phyloP scores from a whole-genome alignment of 2,113 vertebrate species.

The Perccottus glenii region DNA sequence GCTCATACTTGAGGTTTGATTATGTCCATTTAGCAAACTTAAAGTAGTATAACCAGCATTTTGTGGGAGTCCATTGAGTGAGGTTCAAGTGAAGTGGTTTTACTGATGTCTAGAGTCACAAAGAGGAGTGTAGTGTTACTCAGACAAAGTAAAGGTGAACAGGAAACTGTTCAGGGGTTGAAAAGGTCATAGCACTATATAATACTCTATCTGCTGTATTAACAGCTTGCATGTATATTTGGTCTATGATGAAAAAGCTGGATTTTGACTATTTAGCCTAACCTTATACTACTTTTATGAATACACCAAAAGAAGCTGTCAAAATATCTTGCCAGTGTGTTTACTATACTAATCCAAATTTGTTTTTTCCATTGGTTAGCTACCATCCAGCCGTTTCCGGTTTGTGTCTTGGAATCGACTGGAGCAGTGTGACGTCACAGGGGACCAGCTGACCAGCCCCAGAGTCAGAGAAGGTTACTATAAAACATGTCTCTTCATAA shows the following conservation, averaged over 20 bases:
- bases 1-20: too few relatives aligned
- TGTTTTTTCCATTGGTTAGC: slow-evolving; percentile 67
- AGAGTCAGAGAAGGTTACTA: slow-evolving; percentile 90
- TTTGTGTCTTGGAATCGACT: slow-evolving; percentile 86
- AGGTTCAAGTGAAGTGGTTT: slow-evolving; percentile 10
- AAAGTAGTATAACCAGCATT: slow-evolving; percentile 5
- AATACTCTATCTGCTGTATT: too few relatives aligned
- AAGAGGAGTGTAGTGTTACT: slow-evolving; percentile 47
- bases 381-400: slow-evolving; percentile 88
- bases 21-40: too few relatives aligned
- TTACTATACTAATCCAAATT: not conserved
- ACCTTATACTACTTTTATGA: not conserved
- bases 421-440: slow-evolving; percentile 84
- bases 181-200: slow-evolving; percentile 22
- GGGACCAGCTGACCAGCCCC: slow-evolving; percentile 89
- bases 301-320: not conserved
- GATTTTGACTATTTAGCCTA: not conserved
- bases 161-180: slow-evolving; percentile 18
- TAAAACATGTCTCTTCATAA: not conserved
- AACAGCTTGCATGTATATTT: too few relatives aligned
- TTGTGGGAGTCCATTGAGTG: not conserved
- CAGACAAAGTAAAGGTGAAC: slow-evolving; percentile 20
- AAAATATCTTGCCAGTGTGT: not conserved
- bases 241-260: not conserved
- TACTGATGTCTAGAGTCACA: slow-evolving; percentile 32